Evolutionary conservation across 2,797 vertebrate species (phyloP).

Genomic region (Darevskia nairensis): DNA sequence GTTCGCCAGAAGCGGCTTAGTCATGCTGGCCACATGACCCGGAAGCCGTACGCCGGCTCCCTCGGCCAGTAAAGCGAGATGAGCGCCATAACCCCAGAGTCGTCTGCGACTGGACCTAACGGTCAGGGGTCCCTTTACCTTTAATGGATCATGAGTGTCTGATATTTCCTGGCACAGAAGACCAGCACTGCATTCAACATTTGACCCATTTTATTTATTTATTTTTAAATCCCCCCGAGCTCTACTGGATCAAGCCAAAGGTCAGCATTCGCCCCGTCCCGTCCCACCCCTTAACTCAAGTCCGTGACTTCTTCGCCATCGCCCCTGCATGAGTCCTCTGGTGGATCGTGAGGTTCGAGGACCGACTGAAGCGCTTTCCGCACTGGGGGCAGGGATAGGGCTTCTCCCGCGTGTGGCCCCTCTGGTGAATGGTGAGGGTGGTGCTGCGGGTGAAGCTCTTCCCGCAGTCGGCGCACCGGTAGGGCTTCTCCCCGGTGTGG

Average conservation of each 20-base stretch:
- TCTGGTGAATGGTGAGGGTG: slow-evolving; percentile 31
- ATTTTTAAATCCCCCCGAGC: too few species aligned
- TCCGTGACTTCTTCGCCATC: neutral
- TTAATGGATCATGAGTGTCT: too few species aligned
- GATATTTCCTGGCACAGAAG: neutral
- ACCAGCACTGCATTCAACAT: neutral
- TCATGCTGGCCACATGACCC: too few species aligned
- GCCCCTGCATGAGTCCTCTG: neutral
- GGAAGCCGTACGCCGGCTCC: too few species aligned
- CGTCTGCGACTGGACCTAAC: too few species aligned
- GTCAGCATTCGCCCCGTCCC: too few species aligned
- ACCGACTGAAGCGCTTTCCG: slow-evolving; percentile 62
- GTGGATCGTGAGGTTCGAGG: neutral
- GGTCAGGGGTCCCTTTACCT: too few species aligned
- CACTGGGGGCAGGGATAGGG: slow-evolving; percentile 63
- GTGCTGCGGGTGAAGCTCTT: slow-evolving; percentile 70
- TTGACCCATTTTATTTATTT: too few species aligned
- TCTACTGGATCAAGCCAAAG: too few species aligned
- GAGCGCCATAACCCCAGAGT: too few species aligned
- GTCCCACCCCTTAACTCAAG: neutral
- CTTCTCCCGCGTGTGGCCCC: slow-evolving; percentile 57
- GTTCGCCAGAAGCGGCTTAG: too few species aligned
- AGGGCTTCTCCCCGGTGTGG: slow-evolving; percentile 62
- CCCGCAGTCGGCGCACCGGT: slow-evolving; percentile 61
- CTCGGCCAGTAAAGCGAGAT: too few species aligned